These are phyloP conservation scores for Mechanitis messenoides DNA, from an alignment of 2,888 invertebrate species.

Conservation along the genomic window DNA sequence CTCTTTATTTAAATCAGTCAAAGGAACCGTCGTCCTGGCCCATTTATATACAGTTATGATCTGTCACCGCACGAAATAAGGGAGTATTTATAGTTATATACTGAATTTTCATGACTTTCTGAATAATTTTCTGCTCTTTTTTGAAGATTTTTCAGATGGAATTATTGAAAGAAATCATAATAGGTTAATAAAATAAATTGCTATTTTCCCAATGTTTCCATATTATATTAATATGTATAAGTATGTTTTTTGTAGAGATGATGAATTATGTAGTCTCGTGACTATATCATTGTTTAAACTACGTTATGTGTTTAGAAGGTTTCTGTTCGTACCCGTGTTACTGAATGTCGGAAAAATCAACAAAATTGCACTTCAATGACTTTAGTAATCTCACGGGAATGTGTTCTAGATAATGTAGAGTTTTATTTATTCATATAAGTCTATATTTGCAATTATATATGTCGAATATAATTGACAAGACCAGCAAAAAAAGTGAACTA, in stretches of 20 bases:
- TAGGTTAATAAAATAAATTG: no score
- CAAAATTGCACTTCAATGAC: conserved; percentile 21
- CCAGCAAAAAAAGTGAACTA: no score
- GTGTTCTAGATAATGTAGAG: conserved; percentile 5
- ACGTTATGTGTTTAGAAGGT: conserved; percentile 33
- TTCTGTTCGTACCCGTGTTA: conserved; percentile 24
- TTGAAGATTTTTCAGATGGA: no score
- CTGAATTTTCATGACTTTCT: not conserved
- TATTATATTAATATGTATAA: not conserved
- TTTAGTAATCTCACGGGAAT: conserved; percentile 11
- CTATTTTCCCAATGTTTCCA: no score
- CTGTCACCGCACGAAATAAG: conserved; percentile 1
- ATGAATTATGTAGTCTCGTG: conserved; percentile 45
- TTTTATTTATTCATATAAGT: conserved; percentile 1
- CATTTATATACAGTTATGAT: not conserved
- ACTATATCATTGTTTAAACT: conserved; percentile 34
- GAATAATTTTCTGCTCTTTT: no score
- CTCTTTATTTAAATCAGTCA: conserved; percentile 13
- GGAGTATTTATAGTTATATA: not conserved
- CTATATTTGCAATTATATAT: no score
- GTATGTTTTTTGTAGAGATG: conserved; percentile 12
- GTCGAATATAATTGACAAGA: no score
- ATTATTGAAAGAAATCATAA: no score
- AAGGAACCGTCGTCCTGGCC: not conserved
- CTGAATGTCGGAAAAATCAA: conserved; percentile 26